Percentiles rank a stretch among this genome's conserved stretches.
phyloP scores from a whole-genome alignment of 2,888 invertebrate genomes.

The Linnaemya tessellans region DNA sequence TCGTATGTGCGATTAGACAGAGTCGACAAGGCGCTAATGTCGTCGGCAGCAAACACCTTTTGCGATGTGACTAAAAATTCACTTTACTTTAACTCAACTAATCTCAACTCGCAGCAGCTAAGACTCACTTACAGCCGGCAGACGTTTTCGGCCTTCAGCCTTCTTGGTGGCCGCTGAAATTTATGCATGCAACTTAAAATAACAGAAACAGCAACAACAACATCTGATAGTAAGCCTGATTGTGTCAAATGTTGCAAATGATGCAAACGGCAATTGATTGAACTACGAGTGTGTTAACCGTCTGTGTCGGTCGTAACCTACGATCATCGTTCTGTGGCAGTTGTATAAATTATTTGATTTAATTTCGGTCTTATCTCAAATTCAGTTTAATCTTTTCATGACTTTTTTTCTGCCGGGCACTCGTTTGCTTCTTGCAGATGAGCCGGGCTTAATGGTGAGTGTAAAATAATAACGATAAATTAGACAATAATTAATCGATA shows the following conservation, averaged over 20 bases:
- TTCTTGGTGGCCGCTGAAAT: conserved; percentile 69
- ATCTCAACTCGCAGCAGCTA: conserved; percentile 22
- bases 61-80: conserved; percentile 65
- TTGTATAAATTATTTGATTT: conserved; percentile 60
- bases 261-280: conserved; percentile 65
- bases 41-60: conserved; percentile 74
- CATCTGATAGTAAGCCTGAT: conserved; percentile 66
- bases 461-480: conserved; percentile 58
- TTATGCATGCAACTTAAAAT: conserved; percentile 69
- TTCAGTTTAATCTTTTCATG: conserved; percentile 46
- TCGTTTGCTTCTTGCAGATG: not conserved
- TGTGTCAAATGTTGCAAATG: conserved; percentile 72
- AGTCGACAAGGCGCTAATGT: conserved; percentile 74
- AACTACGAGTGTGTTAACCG: conserved; percentile 20
- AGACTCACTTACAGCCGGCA: conserved; percentile 14
- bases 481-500: conserved; percentile 60
- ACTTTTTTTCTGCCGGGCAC: not conserved
- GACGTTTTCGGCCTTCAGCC: conserved; percentile 49
- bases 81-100: conserved; percentile 38
- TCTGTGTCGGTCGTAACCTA: conserved; percentile 2
- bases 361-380: conserved; percentile 55
- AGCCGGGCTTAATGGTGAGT: conserved; percentile 24
- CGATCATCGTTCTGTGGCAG: conserved; percentile 1
- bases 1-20: conserved; percentile 70
- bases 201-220: conserved; percentile 60